Evolutionary conservation across 2,888 invertebrate species (phyloP).

Genomic region (Amphipyra berbera): DNA sequence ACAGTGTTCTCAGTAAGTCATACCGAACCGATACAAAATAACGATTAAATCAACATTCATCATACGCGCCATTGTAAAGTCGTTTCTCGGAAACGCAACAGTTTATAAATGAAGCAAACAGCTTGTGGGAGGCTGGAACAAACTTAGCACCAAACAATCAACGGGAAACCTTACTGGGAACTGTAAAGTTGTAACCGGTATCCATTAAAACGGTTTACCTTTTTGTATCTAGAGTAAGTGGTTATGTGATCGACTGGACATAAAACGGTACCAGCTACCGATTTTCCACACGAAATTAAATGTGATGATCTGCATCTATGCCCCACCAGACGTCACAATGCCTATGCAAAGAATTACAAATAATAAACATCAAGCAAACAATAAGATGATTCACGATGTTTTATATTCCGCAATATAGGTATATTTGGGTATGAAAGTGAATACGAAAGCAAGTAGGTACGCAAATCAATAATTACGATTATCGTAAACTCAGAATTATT

Average conservation of each 20-base stretch:
- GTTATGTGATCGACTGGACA: conserved; percentile 30
- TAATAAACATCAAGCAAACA: conserved; percentile 37
- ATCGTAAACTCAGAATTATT: not conserved
- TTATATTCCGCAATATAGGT: conserved; percentile 1
- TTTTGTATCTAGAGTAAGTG: conserved; percentile 59
- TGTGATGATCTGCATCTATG: conserved; percentile 11
- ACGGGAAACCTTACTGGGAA: conserved; percentile 65
- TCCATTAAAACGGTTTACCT: conserved; percentile 64
- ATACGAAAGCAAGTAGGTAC: not conserved
- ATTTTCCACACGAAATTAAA: conserved; percentile 21
- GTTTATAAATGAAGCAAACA: conserved; percentile 69
- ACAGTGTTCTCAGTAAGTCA: conserved; percentile 39
- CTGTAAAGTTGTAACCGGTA: conserved; percentile 59
- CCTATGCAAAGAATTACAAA: conserved; percentile 28
- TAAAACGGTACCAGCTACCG: conserved; percentile 11
- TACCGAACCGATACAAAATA: conserved; percentile 55
- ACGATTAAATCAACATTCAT: conserved; percentile 59
- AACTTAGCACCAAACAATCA: conserved; percentile 66
- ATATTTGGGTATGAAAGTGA: conserved; percentile 17
- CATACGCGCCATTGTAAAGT: conserved; percentile 58
- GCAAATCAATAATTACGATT: not conserved
- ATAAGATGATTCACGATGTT: conserved; percentile 11
- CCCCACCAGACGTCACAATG: not conserved
- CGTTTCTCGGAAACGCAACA: conserved; percentile 67
- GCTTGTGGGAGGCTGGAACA: conserved; percentile 65